Conservation (phyloP, 2,888 invertebrate species). For the Xanthorhoe spadicearia region DNA sequence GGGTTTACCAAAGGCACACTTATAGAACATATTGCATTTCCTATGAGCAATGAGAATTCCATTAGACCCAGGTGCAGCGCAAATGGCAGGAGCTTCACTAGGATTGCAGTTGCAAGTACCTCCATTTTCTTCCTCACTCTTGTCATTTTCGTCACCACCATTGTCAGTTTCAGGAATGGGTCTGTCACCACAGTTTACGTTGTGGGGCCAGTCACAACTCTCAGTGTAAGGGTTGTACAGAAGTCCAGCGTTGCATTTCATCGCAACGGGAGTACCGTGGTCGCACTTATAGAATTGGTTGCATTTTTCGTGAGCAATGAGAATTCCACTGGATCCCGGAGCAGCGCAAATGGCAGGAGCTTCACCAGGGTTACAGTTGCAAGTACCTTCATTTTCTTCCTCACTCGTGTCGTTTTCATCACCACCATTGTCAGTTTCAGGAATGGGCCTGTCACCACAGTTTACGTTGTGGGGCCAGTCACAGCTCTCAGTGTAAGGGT, state of each 20-base stretch:
- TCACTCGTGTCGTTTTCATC: neutral
- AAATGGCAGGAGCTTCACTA: constrained; percentile 47
- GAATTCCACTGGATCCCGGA: constrained; percentile 47
- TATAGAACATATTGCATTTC: constrained; percentile 58
- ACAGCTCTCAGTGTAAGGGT: constrained; percentile 46
- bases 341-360: constrained; percentile 48
- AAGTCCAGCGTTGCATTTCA: constrained; percentile 44
- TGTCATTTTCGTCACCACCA: neutral
- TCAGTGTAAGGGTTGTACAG: constrained; percentile 49
- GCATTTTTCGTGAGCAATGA: constrained; percentile 55
- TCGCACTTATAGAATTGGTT: constrained; percentile 56
- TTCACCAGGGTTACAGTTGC: constrained; percentile 50
- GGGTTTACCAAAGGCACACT: constrained; percentile 47
- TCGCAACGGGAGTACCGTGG: constrained; percentile 43
- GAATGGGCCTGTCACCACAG: constrained; percentile 23
- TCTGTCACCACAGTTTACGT: constrained; percentile 57
- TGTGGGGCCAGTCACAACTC: constrained; percentile 54
- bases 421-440: constrained; percentile 10
- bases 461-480: constrained; percentile 51
- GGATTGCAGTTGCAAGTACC: constrained; percentile 48
- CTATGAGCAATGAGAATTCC: constrained; percentile 51
- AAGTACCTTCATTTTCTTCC: constrained; percentile 5
- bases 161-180: constrained; percentile 44
- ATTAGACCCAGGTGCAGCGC: constrained; percentile 47
- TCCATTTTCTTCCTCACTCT: constrained; percentile 9